Conservation (phyloP, 1,140 invertebrate species). For the Drosophila rhopaloa region DNA sequence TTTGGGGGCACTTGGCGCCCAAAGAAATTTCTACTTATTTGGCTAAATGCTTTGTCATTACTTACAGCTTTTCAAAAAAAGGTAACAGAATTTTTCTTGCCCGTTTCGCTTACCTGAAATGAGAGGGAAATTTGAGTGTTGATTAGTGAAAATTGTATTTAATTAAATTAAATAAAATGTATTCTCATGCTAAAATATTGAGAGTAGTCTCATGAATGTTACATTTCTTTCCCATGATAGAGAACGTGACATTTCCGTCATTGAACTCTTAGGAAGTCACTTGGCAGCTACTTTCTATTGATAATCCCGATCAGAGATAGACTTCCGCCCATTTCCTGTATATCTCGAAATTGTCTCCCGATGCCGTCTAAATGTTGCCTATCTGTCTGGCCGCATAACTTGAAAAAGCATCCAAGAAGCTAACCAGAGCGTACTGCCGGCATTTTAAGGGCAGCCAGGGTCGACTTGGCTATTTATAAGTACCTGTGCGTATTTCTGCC, state of each 20-base stretch:
- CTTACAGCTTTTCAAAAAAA: not conserved
- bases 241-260: not conserved
- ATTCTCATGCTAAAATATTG: too few relatives aligned
- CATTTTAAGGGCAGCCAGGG: conserved; percentile 78
- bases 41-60: not conserved
- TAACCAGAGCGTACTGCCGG: conserved; percentile 65
- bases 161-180: too few relatives aligned
- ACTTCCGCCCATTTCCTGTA: conserved; percentile 57
- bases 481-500: conserved; percentile 45
- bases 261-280: not conserved
- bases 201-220: too few relatives aligned
- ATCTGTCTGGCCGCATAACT: conserved; percentile 67
- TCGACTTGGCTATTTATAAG: conserved; percentile 71
- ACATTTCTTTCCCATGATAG: not conserved
- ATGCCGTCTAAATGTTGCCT: not conserved
- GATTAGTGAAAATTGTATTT: conserved; percentile 1
- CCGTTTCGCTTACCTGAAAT: conserved; percentile 61
- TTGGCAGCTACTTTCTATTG: conserved; percentile 50
- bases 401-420: conserved; percentile 41
- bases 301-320: conserved; percentile 23
- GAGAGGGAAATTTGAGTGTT: conserved; percentile 8
- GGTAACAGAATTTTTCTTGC: too few relatives aligned
- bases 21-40: not conserved
- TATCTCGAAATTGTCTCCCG: conserved; percentile 18
- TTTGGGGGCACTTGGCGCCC: not conserved